Conservation (phyloP, 2,113 vertebrate genomes). For the Atherinomorus stipes region DNA sequence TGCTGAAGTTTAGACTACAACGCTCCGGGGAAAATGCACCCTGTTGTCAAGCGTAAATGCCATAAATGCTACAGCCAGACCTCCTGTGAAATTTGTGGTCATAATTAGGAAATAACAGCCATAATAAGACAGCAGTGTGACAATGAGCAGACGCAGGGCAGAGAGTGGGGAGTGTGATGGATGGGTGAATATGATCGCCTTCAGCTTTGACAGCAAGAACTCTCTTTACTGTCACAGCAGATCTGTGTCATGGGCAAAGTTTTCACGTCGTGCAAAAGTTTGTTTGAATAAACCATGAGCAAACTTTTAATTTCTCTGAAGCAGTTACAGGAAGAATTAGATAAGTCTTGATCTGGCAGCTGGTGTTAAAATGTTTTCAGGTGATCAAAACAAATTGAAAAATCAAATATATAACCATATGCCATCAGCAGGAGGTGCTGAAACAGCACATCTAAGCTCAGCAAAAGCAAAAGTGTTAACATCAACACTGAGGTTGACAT, state of each 20-base stretch:
- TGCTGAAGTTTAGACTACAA: conserved; percentile 62
- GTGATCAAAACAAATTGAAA: background rate
- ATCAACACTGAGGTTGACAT: background rate
- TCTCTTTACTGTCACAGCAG: conserved; percentile 1
- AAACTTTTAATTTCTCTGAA: conserved; percentile 24
- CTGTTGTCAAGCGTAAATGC: conserved; percentile 61
- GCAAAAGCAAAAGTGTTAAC: background rate
- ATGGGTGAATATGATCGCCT: conserved; percentile 47
- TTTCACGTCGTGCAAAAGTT: conserved; percentile 24
- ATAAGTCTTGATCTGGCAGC: background rate
- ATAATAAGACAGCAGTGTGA: conserved; percentile 61
- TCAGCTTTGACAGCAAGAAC: conserved; percentile 38
- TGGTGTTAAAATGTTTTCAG: background rate
- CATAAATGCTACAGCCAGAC: conserved; percentile 57
- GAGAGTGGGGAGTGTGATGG: conserved; percentile 45
- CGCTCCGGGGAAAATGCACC: conserved; percentile 58
- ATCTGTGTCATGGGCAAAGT: conserved; percentile 13
- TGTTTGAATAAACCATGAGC: background rate
- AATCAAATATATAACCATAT: background rate
- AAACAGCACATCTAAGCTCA: background rate
- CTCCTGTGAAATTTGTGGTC: conserved; percentile 61
- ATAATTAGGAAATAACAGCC: conserved; percentile 72
- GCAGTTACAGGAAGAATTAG: background rate
- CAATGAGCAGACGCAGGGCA: conserved; percentile 52
- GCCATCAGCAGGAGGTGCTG: background rate